phyloP scores from a whole-genome alignment of 2,888 invertebrate genomes.

The Stictocephala bisonia region DNA sequence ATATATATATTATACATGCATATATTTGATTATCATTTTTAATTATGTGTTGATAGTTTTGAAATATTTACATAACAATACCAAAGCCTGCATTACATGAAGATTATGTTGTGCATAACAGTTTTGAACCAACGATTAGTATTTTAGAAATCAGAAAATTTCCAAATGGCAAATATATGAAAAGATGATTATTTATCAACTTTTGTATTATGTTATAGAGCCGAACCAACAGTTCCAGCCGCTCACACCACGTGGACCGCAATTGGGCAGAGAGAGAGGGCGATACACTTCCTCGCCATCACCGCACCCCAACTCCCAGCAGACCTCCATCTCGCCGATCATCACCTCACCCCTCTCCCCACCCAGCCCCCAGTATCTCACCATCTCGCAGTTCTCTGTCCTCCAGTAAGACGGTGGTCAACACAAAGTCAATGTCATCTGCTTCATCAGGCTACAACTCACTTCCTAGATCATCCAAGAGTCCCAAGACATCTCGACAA shows the following conservation, averaged over 20 bases:
- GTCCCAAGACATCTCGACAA: constrained; percentile 37
- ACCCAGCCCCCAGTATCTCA: constrained; percentile 48
- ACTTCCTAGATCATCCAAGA: constrained; percentile 56
- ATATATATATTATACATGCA: too few species aligned
- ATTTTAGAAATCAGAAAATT: too few species aligned
- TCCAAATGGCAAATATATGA: too few species aligned
- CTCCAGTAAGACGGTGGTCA: constrained; percentile 57
- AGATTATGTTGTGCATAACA: too few species aligned
- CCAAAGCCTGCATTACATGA: too few species aligned
- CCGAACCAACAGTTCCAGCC: constrained; percentile 40
- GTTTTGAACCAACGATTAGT: too few species aligned
- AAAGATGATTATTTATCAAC: too few species aligned
- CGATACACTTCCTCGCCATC: constrained; percentile 44
- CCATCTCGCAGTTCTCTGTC: constrained; percentile 54
- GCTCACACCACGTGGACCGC: not conserved
- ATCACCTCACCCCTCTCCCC: constrained; percentile 46
- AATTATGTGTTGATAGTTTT: too few species aligned
- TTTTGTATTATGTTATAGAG: too few species aligned
- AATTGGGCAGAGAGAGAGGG: constrained; percentile 31
- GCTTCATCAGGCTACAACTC: constrained; percentile 64
- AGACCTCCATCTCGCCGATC: constrained; percentile 53
- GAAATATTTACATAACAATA: too few species aligned
- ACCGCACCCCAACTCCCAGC: constrained; percentile 50
- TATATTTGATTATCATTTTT: too few species aligned
- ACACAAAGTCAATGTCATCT: constrained; percentile 57